Conservation (phyloP, 2,113 vertebrate genomes). For the Hemicordylus capensis region DNA sequence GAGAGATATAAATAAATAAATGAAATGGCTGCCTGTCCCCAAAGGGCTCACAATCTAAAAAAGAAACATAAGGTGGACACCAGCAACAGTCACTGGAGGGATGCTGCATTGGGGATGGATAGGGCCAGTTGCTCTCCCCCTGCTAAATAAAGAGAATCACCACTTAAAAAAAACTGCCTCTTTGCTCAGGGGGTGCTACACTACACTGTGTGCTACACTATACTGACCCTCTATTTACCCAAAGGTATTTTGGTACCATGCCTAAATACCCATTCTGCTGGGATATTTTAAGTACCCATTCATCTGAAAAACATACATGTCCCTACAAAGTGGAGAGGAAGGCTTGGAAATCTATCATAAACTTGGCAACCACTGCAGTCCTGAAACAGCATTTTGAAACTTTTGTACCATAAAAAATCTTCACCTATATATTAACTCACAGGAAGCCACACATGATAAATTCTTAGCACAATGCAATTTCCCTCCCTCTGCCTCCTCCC, state of each 20-base stretch:
- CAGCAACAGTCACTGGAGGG: no score
- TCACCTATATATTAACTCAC: slow-evolving; percentile 81
- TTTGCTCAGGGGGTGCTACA: no score
- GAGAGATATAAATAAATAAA: no score
- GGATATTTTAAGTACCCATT: slow-evolving; percentile 45
- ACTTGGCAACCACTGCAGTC: slow-evolving; percentile 77
- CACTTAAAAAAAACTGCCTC: no score
- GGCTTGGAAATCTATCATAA: slow-evolving; percentile 79
- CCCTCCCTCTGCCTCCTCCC: slow-evolving; percentile 76
- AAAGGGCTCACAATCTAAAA: no score
- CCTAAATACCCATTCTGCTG: not conserved
- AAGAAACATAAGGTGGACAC: no score
- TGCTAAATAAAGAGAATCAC: no score
- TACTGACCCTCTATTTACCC: not conserved
- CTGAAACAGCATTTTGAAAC: slow-evolving; percentile 85
- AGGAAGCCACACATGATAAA: slow-evolving; percentile 85
- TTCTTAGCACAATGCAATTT: slow-evolving; percentile 77
- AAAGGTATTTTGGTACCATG: slow-evolving; percentile 5
- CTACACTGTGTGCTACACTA: not conserved
- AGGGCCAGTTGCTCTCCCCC: no score
- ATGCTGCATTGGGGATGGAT: no score
- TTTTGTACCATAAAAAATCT: slow-evolving; percentile 81
- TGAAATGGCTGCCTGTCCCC: no score
- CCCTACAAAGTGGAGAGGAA: slow-evolving; percentile 48
- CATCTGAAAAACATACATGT: slow-evolving; percentile 27